A percentile compares a stretch with the other conserved stretches of the same genome.
Evolutionary conservation across 2,888 invertebrate genomes (phyloP).

Genomic region (Cylindroiulus punctatus): DNA sequence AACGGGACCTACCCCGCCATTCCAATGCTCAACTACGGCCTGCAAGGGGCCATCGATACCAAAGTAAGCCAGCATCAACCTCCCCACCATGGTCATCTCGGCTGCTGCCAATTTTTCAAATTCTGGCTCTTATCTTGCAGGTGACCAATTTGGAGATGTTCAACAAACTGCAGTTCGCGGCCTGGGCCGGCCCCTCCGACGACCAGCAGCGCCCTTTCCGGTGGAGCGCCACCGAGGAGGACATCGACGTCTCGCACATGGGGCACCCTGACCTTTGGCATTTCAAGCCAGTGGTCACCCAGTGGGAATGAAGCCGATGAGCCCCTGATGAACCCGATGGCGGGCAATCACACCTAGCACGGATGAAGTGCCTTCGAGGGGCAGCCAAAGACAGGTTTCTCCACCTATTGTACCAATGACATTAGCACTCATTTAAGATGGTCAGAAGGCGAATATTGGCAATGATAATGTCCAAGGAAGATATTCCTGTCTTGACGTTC

Average conservation of each 20-base stretch:
- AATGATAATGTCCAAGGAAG: no score
- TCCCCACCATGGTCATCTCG: no score
- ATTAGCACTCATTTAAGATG: no score
- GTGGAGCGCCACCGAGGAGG: conserved; percentile 78
- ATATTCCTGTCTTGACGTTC: no score
- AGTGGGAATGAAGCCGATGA: conserved; percentile 67
- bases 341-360: no score
- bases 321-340: no score
- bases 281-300: conserved; percentile 73
- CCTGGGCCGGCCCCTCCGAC: conserved; percentile 68
- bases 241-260: conserved; percentile 71
- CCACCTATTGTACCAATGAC: no score
- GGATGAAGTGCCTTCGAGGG: no score
- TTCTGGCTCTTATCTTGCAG: conserved; percentile 57
- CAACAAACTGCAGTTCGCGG: conserved; percentile 60
- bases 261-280: conserved; percentile 81
- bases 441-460: no score
- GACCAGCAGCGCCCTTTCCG: conserved; percentile 77
- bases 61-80: conserved; percentile 68
- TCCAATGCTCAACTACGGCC: conserved; percentile 73
- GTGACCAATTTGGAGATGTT: conserved; percentile 63
- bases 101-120: no score
- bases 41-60: conserved; percentile 77
- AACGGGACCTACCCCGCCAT: conserved; percentile 78
- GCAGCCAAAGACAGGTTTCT: no score